Evolutionary conservation across 2,888 invertebrate genomes (phyloP).

Genomic region (Euproctis similis): DNA sequence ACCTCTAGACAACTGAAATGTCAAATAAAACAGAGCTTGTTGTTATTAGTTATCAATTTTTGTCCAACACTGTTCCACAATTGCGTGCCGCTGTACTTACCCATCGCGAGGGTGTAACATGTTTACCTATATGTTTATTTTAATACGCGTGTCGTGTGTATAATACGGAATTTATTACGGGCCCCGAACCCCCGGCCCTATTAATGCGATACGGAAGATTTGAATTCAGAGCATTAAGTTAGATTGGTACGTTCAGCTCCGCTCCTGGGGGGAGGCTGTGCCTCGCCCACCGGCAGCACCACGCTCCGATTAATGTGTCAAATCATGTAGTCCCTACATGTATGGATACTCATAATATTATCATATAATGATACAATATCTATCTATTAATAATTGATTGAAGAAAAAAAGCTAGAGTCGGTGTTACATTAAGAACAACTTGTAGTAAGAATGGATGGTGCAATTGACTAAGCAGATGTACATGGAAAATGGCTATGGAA

Average conservation of each 20-base stretch:
- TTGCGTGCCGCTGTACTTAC: conserved; percentile 34
- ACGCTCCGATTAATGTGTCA: conserved; percentile 35
- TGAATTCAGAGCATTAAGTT: conserved; percentile 72
- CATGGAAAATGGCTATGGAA: no score
- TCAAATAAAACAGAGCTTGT: no score
- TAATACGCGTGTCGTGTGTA: conserved; percentile 77
- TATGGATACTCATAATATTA: conserved; percentile 11
- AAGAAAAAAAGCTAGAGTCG: no score
- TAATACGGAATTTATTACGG: conserved; percentile 75
- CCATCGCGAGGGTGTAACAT: conserved; percentile 64
- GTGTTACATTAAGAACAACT: no score
- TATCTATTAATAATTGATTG: no score
- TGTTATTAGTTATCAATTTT: no score
- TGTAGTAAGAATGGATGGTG: no score
- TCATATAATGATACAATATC: no score
- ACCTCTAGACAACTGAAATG: no score
- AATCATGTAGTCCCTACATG: conserved; percentile 17
- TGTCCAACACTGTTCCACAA: no score
- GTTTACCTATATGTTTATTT: conserved; percentile 77
- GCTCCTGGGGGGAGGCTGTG: conserved; percentile 11
- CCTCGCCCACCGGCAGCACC: conserved; percentile 5
- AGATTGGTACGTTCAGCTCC: conserved; percentile 58
- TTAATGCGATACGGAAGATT: conserved; percentile 76
- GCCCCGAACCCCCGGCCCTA: conserved; percentile 65
- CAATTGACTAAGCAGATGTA: no score